Evolutionary conservation across 2,888 invertebrate species (phyloP).

Genomic region (Conus canariensis): DNA sequence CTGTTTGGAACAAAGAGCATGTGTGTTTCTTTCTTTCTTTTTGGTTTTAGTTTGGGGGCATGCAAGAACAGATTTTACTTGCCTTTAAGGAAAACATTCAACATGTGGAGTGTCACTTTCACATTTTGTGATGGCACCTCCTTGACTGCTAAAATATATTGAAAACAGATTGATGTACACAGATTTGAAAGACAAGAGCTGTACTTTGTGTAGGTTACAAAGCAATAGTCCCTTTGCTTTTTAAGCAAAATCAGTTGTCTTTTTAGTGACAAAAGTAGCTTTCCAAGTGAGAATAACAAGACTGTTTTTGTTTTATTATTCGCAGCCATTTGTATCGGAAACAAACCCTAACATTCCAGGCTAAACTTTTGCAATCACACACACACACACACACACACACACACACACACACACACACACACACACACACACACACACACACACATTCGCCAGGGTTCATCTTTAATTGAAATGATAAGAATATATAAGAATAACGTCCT

Average conservation of each 20-base stretch:
- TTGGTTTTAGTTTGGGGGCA: no score
- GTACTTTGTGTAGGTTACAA: not conserved
- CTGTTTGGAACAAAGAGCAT: no score
- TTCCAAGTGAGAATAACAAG: no score
- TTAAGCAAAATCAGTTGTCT: not conserved
- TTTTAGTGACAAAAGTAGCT: no score
- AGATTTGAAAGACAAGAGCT: not conserved
- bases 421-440: constrained; percentile 1
- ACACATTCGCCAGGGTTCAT: not conserved
- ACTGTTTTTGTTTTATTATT: no score
- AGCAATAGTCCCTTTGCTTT: not conserved
- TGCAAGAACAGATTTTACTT: no score
- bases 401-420: constrained; percentile 1
- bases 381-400: not conserved
- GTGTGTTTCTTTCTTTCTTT: no score
- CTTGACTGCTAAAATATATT: not conserved
- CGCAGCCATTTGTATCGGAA: no score
- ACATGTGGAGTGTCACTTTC: no score
- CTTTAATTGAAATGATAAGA: not conserved
- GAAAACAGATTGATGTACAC: constrained; percentile 7
- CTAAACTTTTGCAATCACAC: no score
- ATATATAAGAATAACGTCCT: not conserved
- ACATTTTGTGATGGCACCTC: not conserved
- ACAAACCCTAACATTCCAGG: no score
- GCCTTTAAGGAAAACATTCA: no score